Evolutionary conservation across 2,113 vertebrate species (phyloP).

Genomic region (Pseudorasbora parva): DNA sequence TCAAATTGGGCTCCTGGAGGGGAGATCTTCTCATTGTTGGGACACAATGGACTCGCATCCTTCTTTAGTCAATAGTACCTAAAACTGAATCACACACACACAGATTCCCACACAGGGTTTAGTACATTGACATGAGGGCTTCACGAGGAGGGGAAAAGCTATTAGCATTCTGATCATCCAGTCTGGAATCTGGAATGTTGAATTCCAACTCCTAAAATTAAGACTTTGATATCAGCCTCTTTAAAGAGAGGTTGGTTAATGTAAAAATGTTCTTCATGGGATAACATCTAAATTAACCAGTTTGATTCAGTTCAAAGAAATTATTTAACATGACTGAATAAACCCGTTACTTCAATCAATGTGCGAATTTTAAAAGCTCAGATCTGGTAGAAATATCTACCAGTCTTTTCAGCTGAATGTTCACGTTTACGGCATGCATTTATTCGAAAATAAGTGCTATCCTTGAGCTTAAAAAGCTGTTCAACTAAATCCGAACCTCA

Average conservation of each 20-base stretch:
- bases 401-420: neutral
- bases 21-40: constrained; percentile 76
- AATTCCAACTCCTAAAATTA: neutral
- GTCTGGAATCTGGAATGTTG: neutral
- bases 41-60: constrained; percentile 76
- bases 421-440: neutral
- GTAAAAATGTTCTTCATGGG: neutral
- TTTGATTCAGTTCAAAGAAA: neutral
- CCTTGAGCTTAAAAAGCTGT: neutral
- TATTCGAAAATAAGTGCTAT: neutral
- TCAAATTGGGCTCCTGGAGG: constrained; percentile 71
- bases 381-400: neutral
- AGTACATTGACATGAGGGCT: neutral
- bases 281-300: neutral
- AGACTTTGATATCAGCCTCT: neutral
- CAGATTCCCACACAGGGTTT: neutral
- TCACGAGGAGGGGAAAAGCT: constrained; percentile 7
- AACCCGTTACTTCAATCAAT: neutral
- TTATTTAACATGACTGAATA: neutral
- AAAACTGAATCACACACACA: constrained; percentile 44
- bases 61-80: constrained; percentile 32
- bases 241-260: neutral
- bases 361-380: neutral
- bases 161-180: constrained; percentile 24
- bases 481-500: neutral